Evolutionary conservation across 2,113 vertebrate genomes (phyloP).

Genomic region (Tichodroma muraria): DNA sequence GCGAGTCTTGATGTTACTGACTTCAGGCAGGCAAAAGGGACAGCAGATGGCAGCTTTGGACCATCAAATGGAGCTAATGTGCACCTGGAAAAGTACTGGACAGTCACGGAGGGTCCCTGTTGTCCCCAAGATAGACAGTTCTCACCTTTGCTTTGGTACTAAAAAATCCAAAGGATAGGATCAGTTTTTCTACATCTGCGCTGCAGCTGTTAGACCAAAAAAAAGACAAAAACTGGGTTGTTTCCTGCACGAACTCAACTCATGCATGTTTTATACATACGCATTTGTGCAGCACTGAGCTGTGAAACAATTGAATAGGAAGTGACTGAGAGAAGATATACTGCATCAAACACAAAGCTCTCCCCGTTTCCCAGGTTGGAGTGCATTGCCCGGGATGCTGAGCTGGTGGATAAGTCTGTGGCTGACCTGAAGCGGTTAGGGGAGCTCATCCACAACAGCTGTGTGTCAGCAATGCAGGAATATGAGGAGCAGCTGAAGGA

Average conservation of each 20-base stretch:
- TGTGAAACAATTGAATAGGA: background rate
- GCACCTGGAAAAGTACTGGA: background rate
- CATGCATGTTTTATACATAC: background rate
- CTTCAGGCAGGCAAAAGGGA: background rate
- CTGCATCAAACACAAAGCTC: background rate
- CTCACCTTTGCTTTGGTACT: background rate
- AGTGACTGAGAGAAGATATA: background rate
- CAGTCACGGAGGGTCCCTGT: background rate
- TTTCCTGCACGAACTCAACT: background rate
- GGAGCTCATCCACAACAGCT: slow-evolving; percentile 90
- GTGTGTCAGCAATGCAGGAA: slow-evolving; percentile 91
- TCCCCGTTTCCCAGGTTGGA: slow-evolving; percentile 77
- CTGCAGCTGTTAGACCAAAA: background rate
- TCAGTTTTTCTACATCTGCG: background rate
- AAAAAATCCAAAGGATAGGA: background rate
- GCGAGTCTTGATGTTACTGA: background rate
- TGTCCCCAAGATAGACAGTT: background rate
- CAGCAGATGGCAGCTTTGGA: slow-evolving; percentile 31
- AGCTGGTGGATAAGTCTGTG: slow-evolving; percentile 97
- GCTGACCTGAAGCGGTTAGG: slow-evolving; percentile 93
- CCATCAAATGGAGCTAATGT: background rate
- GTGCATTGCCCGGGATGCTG: slow-evolving; percentile 92
- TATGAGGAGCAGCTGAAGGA: slow-evolving; percentile 94
- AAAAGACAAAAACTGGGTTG: background rate
- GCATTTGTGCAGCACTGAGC: background rate